A percentile compares a stretch with the other conserved stretches of the same genome.
Conservation (phyloP, 2,797 vertebrate species). For the Odontamblyopus lacepedii region DNA sequence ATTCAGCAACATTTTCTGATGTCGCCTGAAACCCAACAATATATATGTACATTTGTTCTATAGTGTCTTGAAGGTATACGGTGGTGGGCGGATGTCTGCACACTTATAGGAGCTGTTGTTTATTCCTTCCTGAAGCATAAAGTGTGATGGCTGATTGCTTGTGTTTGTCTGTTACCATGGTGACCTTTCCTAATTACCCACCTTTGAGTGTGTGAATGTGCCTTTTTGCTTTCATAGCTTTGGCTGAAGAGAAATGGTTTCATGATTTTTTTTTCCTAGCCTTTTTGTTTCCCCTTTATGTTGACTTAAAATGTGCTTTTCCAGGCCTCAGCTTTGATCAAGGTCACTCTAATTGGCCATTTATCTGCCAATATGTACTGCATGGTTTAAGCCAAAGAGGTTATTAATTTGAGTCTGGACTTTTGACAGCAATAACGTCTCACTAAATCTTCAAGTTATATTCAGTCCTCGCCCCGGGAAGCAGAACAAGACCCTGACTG, state of each 20-base stretch:
- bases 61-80: constrained; percentile 26
- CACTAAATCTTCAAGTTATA: constrained; percentile 17
- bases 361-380: constrained; percentile 11
- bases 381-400: constrained; percentile 12
- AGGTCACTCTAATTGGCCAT: constrained; percentile 23
- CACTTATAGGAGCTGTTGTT: constrained; percentile 37
- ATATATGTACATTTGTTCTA: neutral
- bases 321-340: constrained; percentile 20
- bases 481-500: constrained; percentile 7
- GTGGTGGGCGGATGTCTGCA: constrained; percentile 32
- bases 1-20: too few species aligned
- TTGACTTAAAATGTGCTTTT: constrained; percentile 20
- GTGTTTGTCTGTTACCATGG: constrained; percentile 66
- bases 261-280: constrained; percentile 18
- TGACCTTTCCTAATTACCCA: constrained; percentile 72
- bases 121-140: constrained; percentile 44
- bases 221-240: constrained; percentile 29
- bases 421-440: constrained; percentile 19
- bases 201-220: constrained; percentile 42
- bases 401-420: constrained; percentile 17
- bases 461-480: constrained; percentile 5
- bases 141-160: constrained; percentile 43
- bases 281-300: constrained; percentile 26
- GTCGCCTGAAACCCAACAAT: neutral
- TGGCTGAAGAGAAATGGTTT: constrained; percentile 36